Evolutionary conservation across 2,797 vertebrate genomes (phyloP).

Genomic region (Myiotriccus ornatus): DNA sequence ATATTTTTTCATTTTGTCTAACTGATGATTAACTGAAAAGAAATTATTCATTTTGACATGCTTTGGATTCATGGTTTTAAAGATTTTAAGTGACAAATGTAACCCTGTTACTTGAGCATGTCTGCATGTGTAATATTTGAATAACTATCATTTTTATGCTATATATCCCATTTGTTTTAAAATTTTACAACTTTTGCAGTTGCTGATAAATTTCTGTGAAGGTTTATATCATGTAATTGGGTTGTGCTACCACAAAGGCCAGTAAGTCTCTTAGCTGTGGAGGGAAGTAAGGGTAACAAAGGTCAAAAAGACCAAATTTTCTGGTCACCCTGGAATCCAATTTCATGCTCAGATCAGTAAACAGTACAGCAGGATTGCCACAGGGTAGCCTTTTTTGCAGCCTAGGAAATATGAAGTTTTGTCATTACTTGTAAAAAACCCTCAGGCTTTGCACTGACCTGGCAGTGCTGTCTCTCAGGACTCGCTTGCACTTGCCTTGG

Average conservation of each 20-base stretch:
- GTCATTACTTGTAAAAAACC: background rate
- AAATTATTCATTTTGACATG: background rate
- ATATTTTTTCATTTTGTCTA: background rate
- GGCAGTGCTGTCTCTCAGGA: background rate
- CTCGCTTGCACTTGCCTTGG: background rate
- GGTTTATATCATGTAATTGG: background rate
- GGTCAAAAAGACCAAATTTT: background rate
- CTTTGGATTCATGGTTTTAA: background rate
- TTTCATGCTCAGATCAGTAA: background rate
- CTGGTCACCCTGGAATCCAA: background rate
- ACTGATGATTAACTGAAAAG: background rate
- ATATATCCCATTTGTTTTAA: background rate
- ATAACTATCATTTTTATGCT: background rate
- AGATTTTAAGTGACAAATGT: background rate
- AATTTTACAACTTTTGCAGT: background rate
- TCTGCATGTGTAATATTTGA: background rate
- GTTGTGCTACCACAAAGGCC: background rate
- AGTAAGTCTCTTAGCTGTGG: background rate
- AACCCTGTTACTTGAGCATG: background rate
- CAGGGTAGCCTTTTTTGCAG: background rate
- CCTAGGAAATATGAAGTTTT: background rate
- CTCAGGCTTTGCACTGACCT: background rate
- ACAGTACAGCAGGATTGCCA: background rate
- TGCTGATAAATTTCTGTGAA: background rate
- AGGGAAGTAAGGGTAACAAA: background rate